Evolutionary conservation across 2,888 invertebrate genomes (phyloP).

Genomic region (Monochamus alternatus): DNA sequence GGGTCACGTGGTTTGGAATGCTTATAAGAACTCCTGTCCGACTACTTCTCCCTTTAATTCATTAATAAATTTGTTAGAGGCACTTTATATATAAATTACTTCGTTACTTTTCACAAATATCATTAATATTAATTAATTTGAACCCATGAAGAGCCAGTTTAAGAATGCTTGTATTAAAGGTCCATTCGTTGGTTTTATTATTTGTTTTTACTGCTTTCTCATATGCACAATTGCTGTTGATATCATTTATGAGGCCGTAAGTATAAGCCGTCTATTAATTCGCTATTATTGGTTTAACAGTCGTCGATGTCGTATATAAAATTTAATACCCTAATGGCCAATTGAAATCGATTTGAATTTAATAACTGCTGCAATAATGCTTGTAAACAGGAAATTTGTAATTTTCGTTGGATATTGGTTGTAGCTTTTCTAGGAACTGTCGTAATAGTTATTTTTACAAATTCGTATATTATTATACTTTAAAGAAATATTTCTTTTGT

Average conservation of each 20-base stretch:
- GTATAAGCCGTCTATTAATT: background rate
- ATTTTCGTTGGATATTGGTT: background rate
- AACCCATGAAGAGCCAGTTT: background rate
- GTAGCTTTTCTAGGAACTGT: background rate
- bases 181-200: background rate
- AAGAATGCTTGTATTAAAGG: background rate
- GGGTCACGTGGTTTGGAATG: too few relatives aligned
- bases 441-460: background rate
- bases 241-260: background rate
- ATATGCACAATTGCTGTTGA: background rate
- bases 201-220: background rate
- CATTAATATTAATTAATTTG: background rate
- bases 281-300: background rate
- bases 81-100: too few relatives aligned
- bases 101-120: too few relatives aligned
- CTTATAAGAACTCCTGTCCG: too few relatives aligned
- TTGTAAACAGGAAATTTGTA: background rate
- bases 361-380: background rate
- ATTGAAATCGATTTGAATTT: slow-evolving; percentile 2
- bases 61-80: too few relatives aligned
- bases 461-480: background rate
- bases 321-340: background rate
- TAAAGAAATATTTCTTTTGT: too few relatives aligned
- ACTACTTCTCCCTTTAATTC: too few relatives aligned
- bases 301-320: background rate